phyloP scores from a whole-genome alignment of 2,797 vertebrate species.

The Muscicapa comitata region DNA sequence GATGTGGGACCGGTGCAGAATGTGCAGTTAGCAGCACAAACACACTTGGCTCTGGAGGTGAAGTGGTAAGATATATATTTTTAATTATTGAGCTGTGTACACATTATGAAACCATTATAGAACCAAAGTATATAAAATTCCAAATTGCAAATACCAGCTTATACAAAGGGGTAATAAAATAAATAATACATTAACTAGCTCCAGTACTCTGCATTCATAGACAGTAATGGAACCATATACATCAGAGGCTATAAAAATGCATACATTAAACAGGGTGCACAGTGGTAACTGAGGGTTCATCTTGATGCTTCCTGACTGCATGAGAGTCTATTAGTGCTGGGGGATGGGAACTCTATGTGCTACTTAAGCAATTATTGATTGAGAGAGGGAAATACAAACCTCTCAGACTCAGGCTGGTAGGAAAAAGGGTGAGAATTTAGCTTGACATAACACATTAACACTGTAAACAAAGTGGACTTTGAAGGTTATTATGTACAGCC shows the following conservation, averaged over 20 bases:
- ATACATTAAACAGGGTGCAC: slow-evolving; percentile 18
- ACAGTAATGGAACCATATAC: slow-evolving; percentile 46
- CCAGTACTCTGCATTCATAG: slow-evolving; percentile 29
- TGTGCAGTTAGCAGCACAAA: background rate
- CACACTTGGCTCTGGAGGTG: slow-evolving; percentile 42
- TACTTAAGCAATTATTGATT: slow-evolving; percentile 61
- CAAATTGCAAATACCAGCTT: slow-evolving; percentile 64
- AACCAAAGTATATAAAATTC: slow-evolving; percentile 61
- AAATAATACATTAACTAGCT: slow-evolving; percentile 75
- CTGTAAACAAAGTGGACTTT: slow-evolving; percentile 22
- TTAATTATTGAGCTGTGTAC: slow-evolving; percentile 71
- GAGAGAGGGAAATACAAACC: slow-evolving; percentile 55
- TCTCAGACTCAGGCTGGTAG: slow-evolving; percentile 1
- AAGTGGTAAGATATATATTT: slow-evolving; percentile 55
- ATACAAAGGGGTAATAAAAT: slow-evolving; percentile 72
- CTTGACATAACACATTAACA: slow-evolving; percentile 31
- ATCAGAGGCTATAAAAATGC: slow-evolving; percentile 62
- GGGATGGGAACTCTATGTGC: background rate
- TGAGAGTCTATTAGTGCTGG: slow-evolving; percentile 11
- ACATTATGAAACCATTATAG: slow-evolving; percentile 71
- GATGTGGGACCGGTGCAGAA: rapidly evolving
- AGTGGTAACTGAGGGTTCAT: slow-evolving; percentile 12
- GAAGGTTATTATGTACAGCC: background rate
- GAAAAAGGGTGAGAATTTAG: slow-evolving; percentile 59
- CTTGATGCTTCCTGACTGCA: slow-evolving; percentile 35